phyloP scores from a whole-genome alignment of 2,797 vertebrate species.

The Eutrigla gurnardus region DNA sequence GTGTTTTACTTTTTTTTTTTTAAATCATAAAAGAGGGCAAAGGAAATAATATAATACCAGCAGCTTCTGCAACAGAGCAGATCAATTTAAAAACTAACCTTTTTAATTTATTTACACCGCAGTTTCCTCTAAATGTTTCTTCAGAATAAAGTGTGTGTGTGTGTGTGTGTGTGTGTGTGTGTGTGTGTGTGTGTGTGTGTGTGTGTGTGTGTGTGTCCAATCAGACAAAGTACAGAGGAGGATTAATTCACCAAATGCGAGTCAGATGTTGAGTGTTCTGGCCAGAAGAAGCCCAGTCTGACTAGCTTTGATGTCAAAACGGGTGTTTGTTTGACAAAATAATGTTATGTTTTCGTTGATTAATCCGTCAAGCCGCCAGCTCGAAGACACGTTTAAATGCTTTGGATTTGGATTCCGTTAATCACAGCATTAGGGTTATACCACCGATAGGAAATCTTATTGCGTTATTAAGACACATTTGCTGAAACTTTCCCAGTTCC shows the following conservation, averaged over 20 bases:
- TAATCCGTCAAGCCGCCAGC: neutral
- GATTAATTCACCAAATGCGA: neutral
- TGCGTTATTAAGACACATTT: neutral
- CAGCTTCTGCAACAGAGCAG: constrained; percentile 14
- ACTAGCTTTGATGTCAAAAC: constrained; percentile 13
- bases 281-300: neutral
- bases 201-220: constrained; percentile 2
- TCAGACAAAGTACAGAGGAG: neutral
- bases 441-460: no score
- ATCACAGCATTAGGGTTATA: no score
- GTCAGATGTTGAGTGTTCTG: constrained; percentile 30
- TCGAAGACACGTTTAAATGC: no score
- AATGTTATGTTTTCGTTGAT: neutral
- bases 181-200: constrained; percentile 2
- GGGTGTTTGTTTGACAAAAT: neutral
- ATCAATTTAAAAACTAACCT: constrained; percentile 24
- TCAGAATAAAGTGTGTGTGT: neutral
- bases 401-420: no score
- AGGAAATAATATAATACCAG: constrained; percentile 2
- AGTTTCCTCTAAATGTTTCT: constrained; percentile 14
- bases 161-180: neutral
- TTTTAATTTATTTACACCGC: constrained; percentile 10
- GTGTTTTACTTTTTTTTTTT: constrained; percentile 8
- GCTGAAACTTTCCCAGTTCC: neutral
- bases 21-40: neutral